Evolutionary conservation across 1,140 invertebrate species (phyloP), one percentile per base, ranked within the genome.

Genomic region (Asobara japonica): DNA sequence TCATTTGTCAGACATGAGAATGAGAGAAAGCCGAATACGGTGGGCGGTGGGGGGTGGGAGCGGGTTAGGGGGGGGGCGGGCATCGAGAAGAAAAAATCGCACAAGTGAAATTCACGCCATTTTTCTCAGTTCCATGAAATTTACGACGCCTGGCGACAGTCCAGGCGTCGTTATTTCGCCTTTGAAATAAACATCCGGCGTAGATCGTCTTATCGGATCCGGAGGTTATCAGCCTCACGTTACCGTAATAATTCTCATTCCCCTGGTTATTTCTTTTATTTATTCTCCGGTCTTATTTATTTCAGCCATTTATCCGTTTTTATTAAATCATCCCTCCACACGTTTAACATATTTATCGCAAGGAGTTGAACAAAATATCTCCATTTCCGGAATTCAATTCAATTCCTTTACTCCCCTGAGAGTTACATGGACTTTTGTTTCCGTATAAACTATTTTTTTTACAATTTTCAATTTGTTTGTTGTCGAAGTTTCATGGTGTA

Each of bases 111-210:
- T 66, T 72, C 64, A 66, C 64, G 70, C 30, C 70, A 72, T 72
- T 72, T 72, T 66, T 66, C 67, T 67, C 61, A 48, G 36, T 27
- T 71, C 38, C 61, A 36, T 65, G 61, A 62, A 62, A 71, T 71
- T 71, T 71, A 71, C 69, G 83, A 79, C 77, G 79, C 76, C 77
- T 86, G 85, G 84, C 84, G 79, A 78, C 75, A 78, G 78, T 85
- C 85, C 85, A 87, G 51, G 84, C 80, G 79, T 85, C 84, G 83
- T 86, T 85, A 87, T 83, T 86, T 81, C 80, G 79, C 77, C 78
- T 84, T 84, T 81, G 80, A 83, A 84, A 85, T 87, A 86, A 86
- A 84, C 80, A 85, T 84, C 80, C 81, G 77, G 60, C 77, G 80
- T 80, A 84, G 80, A 84, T 75, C 78, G 79, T 82, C 80, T 84